phyloP scores from a whole-genome alignment of 2,113 vertebrate genomes.

The Thymallus thymallus region DNA sequence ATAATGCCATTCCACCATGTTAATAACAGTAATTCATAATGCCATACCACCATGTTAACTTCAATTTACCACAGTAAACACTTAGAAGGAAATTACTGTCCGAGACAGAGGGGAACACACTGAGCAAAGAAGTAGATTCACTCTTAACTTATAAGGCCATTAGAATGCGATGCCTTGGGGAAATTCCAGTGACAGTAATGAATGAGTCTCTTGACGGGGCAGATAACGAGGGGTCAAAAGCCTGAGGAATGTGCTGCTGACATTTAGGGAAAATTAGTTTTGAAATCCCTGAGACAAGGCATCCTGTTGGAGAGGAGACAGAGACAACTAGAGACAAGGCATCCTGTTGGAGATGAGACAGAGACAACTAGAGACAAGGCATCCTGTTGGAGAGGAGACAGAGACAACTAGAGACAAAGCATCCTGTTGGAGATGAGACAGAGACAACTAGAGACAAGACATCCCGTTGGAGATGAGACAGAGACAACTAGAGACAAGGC shows the following conservation, averaged over 20 bases:
- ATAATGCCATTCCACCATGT: neutral
- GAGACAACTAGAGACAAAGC: too few relatives aligned
- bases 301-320: slow-evolving; percentile 42
- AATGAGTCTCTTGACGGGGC: slow-evolving; percentile 48
- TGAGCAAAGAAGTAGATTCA: slow-evolving; percentile 38
- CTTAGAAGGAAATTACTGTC: neutral
- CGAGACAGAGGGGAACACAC: slow-evolving; percentile 1
- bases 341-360: slow-evolving; percentile 10
- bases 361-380: too few relatives aligned
- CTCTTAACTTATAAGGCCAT: slow-evolving; percentile 48
- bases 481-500: too few relatives aligned
- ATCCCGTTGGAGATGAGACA: too few relatives aligned
- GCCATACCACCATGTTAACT: too few relatives aligned
- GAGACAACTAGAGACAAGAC: too few relatives aligned
- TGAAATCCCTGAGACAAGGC: slow-evolving; percentile 11
- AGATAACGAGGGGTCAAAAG: slow-evolving; percentile 47
- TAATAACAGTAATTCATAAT: neutral
- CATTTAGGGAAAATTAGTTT: slow-evolving; percentile 47
- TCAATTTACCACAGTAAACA: slow-evolving; percentile 18
- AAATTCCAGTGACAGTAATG: slow-evolving; percentile 58
- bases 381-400: too few relatives aligned
- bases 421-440: too few relatives aligned
- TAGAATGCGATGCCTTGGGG: slow-evolving; percentile 36
- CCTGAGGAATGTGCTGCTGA: slow-evolving; percentile 36
- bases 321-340: neutral